Conservation (phyloP, 2,113 vertebrate species). For the Etheostoma spectabile region DNA sequence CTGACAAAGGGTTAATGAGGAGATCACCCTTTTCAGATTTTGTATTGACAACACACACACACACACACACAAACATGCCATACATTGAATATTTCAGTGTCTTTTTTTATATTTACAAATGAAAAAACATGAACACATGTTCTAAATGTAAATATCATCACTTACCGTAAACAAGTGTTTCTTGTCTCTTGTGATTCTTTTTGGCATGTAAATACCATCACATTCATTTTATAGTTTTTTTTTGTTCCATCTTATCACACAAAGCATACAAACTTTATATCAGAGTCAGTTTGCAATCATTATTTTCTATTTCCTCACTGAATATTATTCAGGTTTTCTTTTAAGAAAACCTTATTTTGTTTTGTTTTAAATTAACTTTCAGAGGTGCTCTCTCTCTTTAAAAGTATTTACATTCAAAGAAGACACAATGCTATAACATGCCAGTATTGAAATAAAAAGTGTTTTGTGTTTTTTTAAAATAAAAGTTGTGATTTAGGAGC, state of each 20-base stretch:
- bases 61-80: neutral
- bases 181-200: neutral
- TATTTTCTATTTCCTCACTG: conserved; percentile 50
- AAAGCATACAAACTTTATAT: conserved; percentile 29
- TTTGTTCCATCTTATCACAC: neutral
- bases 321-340: conserved; percentile 2
- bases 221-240: conserved; percentile 21
- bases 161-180: conserved; percentile 66
- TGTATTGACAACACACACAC: conserved; percentile 7
- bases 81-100: conserved; percentile 7
- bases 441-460: conserved; percentile 23
- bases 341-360: neutral
- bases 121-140: conserved; percentile 23
- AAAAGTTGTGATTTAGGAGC: conserved; percentile 49
- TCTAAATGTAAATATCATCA: conserved; percentile 47
- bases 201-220: conserved; percentile 60
- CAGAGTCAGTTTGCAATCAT: conserved; percentile 31
- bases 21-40: conserved; percentile 24
- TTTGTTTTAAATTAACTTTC: conserved; percentile 29
- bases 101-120: conserved; percentile 40
- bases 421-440: conserved; percentile 52
- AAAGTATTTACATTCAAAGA: conserved; percentile 33
- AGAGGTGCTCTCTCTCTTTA: conserved; percentile 45
- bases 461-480: conserved; percentile 36
- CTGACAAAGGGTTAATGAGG: conserved; percentile 39